These are phyloP conservation scores for Quadriops clusia DNA, from an alignment of 2,888 invertebrate genomes.

Conservation along the genomic window DNA sequence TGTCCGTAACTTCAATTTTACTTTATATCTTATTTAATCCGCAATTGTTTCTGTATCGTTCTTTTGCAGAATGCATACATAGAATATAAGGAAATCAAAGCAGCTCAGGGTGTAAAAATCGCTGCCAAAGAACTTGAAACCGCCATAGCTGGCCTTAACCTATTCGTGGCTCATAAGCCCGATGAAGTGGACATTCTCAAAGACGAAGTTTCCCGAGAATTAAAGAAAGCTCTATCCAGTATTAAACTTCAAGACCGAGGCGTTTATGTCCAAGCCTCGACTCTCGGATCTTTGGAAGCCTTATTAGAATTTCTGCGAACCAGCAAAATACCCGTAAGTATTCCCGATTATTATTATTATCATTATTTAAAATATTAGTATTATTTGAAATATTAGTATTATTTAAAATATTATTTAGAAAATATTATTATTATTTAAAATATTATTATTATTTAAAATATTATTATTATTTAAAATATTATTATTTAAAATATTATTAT, in stretches of 20 bases:
- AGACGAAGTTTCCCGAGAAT: constrained; percentile 78
- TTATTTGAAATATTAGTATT: too few species aligned
- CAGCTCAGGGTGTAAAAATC: constrained; percentile 97
- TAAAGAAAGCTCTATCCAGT: constrained; percentile 80
- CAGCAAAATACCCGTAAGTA: constrained; percentile 87
- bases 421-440: too few species aligned
- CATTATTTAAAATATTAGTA: too few species aligned
- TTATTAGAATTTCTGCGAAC: constrained; percentile 82
- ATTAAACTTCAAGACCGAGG: constrained; percentile 88
- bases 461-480: too few species aligned
- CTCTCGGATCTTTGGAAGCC: constrained; percentile 96
- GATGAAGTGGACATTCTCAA: constrained; percentile 84
- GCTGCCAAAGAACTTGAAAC: constrained; percentile 97
- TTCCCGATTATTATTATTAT: too few species aligned
- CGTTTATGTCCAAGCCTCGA: constrained; percentile 98
- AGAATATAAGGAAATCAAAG: constrained; percentile 87
- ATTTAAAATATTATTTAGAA: too few species aligned
- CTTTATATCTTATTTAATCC: neutral
- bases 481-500: too few species aligned
- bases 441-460: neutral
- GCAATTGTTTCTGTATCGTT: constrained; percentile 6
- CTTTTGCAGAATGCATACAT: constrained; percentile 69
- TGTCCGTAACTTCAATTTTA: constrained; percentile 7
- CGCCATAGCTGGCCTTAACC: constrained; percentile 89
- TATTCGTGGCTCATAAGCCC: constrained; percentile 81